These are phyloP conservation scores for Ditula angustiorana DNA, from an alignment of 2,888 invertebrate species.

Conservation along the genomic window DNA sequence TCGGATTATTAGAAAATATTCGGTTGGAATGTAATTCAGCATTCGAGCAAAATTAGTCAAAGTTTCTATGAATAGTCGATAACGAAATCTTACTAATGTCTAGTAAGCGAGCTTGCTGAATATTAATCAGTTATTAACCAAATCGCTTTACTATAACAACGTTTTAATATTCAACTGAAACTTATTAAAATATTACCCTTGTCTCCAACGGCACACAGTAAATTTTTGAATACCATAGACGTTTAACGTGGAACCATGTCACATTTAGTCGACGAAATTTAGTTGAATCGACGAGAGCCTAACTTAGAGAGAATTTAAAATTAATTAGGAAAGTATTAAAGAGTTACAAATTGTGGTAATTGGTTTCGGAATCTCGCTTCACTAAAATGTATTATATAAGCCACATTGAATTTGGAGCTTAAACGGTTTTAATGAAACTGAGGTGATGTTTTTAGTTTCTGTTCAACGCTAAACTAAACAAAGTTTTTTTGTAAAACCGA, in stretches of 20 bases:
- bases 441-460: neutral
- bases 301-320: slow-evolving; percentile 27
- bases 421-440: neutral
- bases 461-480: too few species aligned
- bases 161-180: neutral
- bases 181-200: neutral
- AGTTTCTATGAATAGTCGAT: slow-evolving; percentile 16
- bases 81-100: slow-evolving; percentile 29
- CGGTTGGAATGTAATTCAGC: neutral
- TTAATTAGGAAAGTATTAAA: slow-evolving; percentile 32
- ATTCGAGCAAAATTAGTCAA: slow-evolving; percentile 15
- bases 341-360: slow-evolving; percentile 14
- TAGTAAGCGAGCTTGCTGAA: slow-evolving; percentile 21
- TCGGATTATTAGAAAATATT: neutral
- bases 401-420: neutral
- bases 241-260: neutral
- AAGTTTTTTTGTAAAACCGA: too few species aligned
- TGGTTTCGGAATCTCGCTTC: slow-evolving; percentile 12
- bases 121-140: slow-evolving; percentile 35
- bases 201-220: neutral
- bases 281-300: slow-evolving; percentile 9
- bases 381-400: too few species aligned
- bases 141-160: neutral
- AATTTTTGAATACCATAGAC: neutral
- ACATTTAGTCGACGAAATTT: neutral